Evolutionary conservation across 2,888 invertebrate genomes (phyloP).

Genomic region (Lobophora halterata): DNA sequence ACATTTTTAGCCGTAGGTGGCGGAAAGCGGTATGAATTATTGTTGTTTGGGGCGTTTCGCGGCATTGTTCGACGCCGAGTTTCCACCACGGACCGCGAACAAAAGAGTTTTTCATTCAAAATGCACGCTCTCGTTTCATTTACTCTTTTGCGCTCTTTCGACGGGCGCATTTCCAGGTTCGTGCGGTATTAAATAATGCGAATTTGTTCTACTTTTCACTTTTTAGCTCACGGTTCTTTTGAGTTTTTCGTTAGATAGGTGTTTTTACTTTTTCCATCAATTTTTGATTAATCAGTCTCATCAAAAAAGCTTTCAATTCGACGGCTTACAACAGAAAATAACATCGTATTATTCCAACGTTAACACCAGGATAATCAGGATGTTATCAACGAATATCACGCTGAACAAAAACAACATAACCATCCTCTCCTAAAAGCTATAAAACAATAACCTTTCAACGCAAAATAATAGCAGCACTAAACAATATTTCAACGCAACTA

Average conservation of each 20-base stretch:
- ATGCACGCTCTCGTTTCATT: constrained; percentile 79
- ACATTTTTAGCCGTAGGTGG: constrained; percentile 81
- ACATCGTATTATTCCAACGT: too few species aligned
- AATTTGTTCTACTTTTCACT: constrained; percentile 66
- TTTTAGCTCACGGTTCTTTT: constrained; percentile 50
- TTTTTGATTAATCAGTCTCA: constrained; percentile 9
- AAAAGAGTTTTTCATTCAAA: constrained; percentile 78
- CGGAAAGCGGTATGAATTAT: constrained; percentile 80
- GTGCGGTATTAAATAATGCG: constrained; percentile 72
- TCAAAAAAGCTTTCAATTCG: constrained; percentile 25
- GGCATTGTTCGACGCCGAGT: constrained; percentile 72
- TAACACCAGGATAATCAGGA: too few species aligned
- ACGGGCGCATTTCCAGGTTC: constrained; percentile 74
- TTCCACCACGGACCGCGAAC: constrained; percentile 66
- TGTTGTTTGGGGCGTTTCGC: constrained; percentile 76
- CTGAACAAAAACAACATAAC: too few species aligned
- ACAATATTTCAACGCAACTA: constrained; percentile 26
- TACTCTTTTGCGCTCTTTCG: constrained; percentile 76
- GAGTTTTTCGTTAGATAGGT: constrained; percentile 36
- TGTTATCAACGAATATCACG: too few species aligned
- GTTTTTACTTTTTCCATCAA: constrained; percentile 37
- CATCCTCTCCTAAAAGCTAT: too few species aligned
- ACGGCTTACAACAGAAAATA: too few species aligned
- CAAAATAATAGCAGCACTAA: constrained; percentile 6
- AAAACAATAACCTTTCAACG: too few species aligned